Evolutionary conservation across 1,140 invertebrate species (phyloP), one percentile per base, ranked within the genome.

Genomic region (Mya arenaria): DNA sequence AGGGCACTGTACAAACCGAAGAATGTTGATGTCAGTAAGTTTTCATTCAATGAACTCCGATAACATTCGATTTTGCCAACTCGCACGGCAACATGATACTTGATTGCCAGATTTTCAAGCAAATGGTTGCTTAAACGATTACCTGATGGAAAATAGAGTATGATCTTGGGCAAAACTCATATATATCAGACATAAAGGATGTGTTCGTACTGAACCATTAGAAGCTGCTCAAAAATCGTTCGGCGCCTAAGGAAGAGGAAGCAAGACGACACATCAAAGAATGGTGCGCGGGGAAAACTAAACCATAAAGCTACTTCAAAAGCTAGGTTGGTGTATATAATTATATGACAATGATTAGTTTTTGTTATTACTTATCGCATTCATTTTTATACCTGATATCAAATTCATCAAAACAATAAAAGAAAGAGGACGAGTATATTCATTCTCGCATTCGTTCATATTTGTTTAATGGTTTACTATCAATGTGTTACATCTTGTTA

Each of bases 241-340:
- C 30, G 19, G 1, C 25, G 13, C 10, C 4, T 28, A 6, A 69
- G n/a, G 32, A 48, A 69, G 23, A 39, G 25, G 34, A 39, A 17
- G n/a, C 19, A n/a, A n/a, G n/a, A 39, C 19, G 13, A 19, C 39
- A 17, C 39, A 17, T 13, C 65, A 36, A 23, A 36, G 44, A 25
- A 68, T 41, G 44, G 65, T 36, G 44, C 30, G 19, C n/a, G 44
- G 65, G 28, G n/a, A 44, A 68, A 68, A 30, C 19, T 62, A 6
- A 62, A 65, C 8, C 62, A 28, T 52, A 32, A 28, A 10, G 39
- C 44, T 15, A 69, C 39, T 0, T 69, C 66, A 71, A 71, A 39
- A 52, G 25, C 66, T 32, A 71, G 36, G 66, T 69, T 52, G 32
- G 66, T n/a, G n/a, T n/a, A n/a, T n/a, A n/a, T n/a, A n/a, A n/a